These are phyloP conservation scores for Drosophila elegans DNA, from an alignment of 1,140 invertebrate genomes.

Conservation along the genomic window DNA sequence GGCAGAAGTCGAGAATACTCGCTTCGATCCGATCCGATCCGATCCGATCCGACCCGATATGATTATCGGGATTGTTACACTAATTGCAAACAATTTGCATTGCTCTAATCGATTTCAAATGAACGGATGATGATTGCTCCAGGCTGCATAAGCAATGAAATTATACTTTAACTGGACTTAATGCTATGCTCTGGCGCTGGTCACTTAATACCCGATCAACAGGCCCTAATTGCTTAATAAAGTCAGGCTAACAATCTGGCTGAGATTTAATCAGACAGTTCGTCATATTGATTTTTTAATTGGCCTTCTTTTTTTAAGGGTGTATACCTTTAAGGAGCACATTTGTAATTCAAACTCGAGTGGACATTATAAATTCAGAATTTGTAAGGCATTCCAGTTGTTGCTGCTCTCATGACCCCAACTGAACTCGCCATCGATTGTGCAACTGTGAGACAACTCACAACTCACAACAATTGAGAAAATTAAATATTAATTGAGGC, in stretches of 20 bases:
- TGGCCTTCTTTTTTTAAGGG: neutral
- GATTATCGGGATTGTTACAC: constrained; percentile 29
- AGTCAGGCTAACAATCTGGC: constrained; percentile 5
- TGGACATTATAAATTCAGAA: constrained; percentile 38
- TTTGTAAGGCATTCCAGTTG: constrained; percentile 34
- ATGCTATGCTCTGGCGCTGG: constrained; percentile 10
- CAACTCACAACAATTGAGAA: constrained; percentile 24
- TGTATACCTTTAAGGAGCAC: constrained; percentile 19
- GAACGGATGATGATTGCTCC: constrained; percentile 15
- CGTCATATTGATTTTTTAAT: constrained; percentile 9
- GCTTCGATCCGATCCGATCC: neutral
- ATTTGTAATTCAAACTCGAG: constrained; percentile 28
- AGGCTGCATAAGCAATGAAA: constrained; percentile 22
- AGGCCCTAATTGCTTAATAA: constrained; percentile 61
- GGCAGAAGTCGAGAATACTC: constrained; percentile 26
- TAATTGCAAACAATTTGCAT: constrained; percentile 47
- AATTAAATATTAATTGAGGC: constrained; percentile 63
- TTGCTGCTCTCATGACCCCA: constrained; percentile 45
- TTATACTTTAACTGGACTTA: constrained; percentile 27
- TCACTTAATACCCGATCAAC: constrained; percentile 38
- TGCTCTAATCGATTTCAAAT: constrained; percentile 48
- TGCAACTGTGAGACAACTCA: constrained; percentile 31
- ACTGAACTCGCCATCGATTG: constrained; percentile 20
- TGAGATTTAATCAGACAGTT: neutral
- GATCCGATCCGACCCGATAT: neutral